A percentile compares a stretch with the other conserved stretches of the same genome.
These are phyloP conservation scores for Formica exsecta DNA, from an alignment of 1,140 invertebrate species.

Conservation along the genomic window DNA sequence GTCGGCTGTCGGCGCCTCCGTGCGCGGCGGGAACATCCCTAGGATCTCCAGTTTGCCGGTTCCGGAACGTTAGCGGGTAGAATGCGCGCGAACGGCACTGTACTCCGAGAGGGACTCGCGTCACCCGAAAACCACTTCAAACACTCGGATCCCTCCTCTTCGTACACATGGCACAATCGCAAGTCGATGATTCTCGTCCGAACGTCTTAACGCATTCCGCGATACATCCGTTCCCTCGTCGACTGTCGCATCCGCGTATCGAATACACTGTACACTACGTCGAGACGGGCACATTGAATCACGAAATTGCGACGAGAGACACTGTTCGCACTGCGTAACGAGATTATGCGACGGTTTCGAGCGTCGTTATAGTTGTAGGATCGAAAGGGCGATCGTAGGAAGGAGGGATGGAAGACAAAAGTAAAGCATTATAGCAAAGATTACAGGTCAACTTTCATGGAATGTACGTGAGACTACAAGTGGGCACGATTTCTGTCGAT, in stretches of 20 bases:
- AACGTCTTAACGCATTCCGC: neutral
- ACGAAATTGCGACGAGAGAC: conserved; percentile 8
- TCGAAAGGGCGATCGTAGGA: neutral
- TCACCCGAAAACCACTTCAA: conserved; percentile 60
- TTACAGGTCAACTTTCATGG: no score
- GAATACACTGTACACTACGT: conserved; percentile 44
- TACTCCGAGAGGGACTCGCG: conserved; percentile 16
- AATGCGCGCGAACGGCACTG: conserved; percentile 14
- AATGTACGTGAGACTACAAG: neutral
- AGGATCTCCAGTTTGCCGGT: conserved; percentile 85
- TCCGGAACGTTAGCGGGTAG: conserved; percentile 31
- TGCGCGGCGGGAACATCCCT: conserved; percentile 86
- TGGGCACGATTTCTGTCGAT: neutral
- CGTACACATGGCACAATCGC: conserved; percentile 57
- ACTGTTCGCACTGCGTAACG: neutral
- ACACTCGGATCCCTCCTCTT: conserved; percentile 21
- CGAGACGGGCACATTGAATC: conserved; percentile 41
- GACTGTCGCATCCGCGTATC: conserved; percentile 36
- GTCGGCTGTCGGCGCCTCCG: conserved; percentile 85
- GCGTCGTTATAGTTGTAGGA: neutral
- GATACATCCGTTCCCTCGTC: conserved; percentile 11
- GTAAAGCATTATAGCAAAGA: neutral
- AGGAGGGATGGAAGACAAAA: neutral
- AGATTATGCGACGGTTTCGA: neutral
- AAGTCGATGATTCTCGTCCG: conserved; percentile 3